Evolutionary conservation across 1,140 invertebrate species (phyloP), one percentile per base, ranked within the genome.

Genomic region (Penaeus japonicus): DNA sequence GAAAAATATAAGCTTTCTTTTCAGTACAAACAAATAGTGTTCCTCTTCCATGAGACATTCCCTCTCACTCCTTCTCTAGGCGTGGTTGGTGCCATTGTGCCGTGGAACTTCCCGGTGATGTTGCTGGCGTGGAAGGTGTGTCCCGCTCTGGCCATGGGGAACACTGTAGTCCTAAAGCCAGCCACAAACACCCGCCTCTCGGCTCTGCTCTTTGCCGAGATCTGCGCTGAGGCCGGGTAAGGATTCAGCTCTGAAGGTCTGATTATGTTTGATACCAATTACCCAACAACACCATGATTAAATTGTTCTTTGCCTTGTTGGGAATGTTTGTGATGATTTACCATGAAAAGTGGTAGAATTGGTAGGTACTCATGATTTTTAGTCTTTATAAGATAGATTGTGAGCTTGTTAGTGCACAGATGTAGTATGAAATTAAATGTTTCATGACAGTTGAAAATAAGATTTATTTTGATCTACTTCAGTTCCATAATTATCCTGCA

Each of bases 31-130:
- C 5, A 32, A n/a, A 7, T 17, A 27, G 18, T 18, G 12, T 70
- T 24, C 65, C 47, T 47, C 4, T 47, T 24, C 1, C 18, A 12
- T 53, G 32, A 53, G 7, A 59, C n/a, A 78, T 78, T 47, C 39
- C 1, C n/a, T 32, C 80, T 24, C 10, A 7, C 53, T 59, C 22
- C 32, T 4, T 70, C 79, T 91, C 12, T 88, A 93, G 93, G 93
- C 90, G 92, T 93, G 32, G 92, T 93, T 82, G 93, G 89, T 57
- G 90, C 94, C 93, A 91, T 91, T 82, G 89, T 91, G 4, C 90
- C 91, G 91, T 95, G 94, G 94, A 95, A 95, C 91, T 95, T 94
- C 91, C 95, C 95, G 7, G 87, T 95, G n/a, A 87, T 94, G 89
- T 93, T 95, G 93, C 92, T 94, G 90, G 93, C 94, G 4, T 94